Conservation (phyloP, 2,113 vertebrate genomes). For the Anhinga rufa region DNA sequence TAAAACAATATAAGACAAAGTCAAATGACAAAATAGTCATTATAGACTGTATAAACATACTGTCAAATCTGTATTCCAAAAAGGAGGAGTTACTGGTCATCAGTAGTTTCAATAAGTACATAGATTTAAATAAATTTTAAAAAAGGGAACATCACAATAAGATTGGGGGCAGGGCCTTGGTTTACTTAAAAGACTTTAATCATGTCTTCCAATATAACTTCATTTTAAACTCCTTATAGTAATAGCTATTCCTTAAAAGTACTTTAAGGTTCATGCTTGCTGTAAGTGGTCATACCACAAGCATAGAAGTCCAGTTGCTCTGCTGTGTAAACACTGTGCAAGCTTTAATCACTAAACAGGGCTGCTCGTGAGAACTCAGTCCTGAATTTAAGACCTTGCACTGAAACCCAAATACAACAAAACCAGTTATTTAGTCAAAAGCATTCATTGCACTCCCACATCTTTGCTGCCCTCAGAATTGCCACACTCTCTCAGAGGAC, state of each 20-base stretch:
- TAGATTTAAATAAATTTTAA: not conserved
- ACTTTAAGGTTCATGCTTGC: not conserved
- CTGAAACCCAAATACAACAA: not conserved
- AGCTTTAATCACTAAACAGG: not conserved
- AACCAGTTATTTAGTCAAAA: not conserved
- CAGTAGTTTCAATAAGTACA: not conserved
- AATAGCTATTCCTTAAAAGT: not conserved
- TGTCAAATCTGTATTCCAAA: not conserved
- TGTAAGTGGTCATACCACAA: not conserved
- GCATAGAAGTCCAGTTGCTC: not conserved
- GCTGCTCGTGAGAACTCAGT: not conserved
- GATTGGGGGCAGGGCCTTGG: not conserved
- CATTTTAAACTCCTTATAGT: not conserved
- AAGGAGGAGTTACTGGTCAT: not conserved
- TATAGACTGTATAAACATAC: not conserved
- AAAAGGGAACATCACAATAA: not conserved
- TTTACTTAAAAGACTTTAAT: not conserved
- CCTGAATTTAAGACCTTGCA: not conserved
- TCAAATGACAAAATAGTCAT: not conserved
- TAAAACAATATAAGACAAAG: not conserved
- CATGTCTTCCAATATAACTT: not conserved
- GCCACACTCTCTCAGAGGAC: not conserved
- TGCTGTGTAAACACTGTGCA: not conserved
- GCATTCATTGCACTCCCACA: not conserved
- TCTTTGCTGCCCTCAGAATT: not conserved